A percentile compares a stretch with the other conserved stretches of the same genome.
These are phyloP conservation scores for Macrotrachela quadricornifera DNA, from an alignment of 1,140 invertebrate genomes.

Conservation along the genomic window DNA sequence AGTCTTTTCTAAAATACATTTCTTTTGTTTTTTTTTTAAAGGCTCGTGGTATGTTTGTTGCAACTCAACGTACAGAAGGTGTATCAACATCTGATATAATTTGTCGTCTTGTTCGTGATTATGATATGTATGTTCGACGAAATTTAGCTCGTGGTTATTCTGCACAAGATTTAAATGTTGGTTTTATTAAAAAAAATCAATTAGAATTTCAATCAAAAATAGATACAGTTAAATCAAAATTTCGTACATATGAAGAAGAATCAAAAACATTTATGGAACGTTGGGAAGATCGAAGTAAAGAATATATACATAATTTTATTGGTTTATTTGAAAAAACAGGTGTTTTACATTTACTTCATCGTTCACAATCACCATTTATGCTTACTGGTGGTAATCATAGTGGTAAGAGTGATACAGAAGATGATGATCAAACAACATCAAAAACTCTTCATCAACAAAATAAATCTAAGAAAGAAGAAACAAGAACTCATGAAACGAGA, in stretches of 20 bases:
- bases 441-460: no score
- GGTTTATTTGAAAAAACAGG: constrained; percentile 46
- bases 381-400: no score
- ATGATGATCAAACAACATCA: no score
- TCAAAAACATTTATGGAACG: constrained; percentile 68
- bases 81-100: constrained; percentile 96
- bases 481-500: no score
- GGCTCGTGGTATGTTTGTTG: constrained; percentile 44
- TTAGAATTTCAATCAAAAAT: constrained; percentile 80
- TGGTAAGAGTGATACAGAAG: no score
- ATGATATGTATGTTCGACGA: constrained; percentile 87
- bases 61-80: constrained; percentile 78
- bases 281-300: constrained; percentile 86
- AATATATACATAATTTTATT: constrained; percentile 79
- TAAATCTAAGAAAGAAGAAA: no score
- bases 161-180: constrained; percentile 91
- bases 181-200: constrained; percentile 62
- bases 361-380: no score
- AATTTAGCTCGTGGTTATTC: constrained; percentile 89
- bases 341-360: no score
- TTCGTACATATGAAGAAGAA: constrained; percentile 57
- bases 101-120: constrained; percentile 91
- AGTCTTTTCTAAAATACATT: no score
- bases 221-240: constrained; percentile 52
- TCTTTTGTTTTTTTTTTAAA: no score